phyloP scores from a whole-genome alignment of 1,140 invertebrate genomes.

The Cherax quadricarinatus region DNA sequence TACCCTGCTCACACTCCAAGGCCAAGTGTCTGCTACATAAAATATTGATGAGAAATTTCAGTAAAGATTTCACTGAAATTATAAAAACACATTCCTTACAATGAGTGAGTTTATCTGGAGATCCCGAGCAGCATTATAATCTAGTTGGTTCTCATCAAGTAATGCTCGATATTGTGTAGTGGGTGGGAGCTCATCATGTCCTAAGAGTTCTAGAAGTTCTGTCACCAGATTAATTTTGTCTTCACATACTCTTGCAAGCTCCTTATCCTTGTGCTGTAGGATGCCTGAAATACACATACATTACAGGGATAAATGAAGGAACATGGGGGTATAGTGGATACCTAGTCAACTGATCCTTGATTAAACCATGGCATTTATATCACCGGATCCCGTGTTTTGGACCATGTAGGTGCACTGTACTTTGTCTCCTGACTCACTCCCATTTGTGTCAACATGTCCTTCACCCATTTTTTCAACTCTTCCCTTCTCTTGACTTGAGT shows the following conservation, averaged over 20 bases:
- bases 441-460: too few relatives aligned
- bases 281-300: constrained; percentile 78
- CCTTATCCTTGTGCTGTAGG: constrained; percentile 89
- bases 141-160: constrained; percentile 72
- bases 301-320: neutral
- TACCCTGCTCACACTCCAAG: too few relatives aligned
- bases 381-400: too few relatives aligned
- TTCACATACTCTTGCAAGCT: constrained; percentile 89
- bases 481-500: too few relatives aligned
- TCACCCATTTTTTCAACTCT: too few relatives aligned
- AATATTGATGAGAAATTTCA: neutral
- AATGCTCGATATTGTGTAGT: constrained; percentile 71
- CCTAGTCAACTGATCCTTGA: too few relatives aligned
- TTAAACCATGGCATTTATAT: too few relatives aligned
- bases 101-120: constrained; percentile 67
- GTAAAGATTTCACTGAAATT: neutral
- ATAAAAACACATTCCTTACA: constrained; percentile 25
- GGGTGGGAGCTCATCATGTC: constrained; percentile 50
- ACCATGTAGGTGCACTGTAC: too few relatives aligned
- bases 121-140: constrained; percentile 69
- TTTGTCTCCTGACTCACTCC: too few relatives aligned
- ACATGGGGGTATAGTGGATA: neutral
- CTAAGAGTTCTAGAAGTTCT: constrained; percentile 83
- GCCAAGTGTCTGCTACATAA: neutral
- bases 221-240: constrained; percentile 91